Base-by-base conservation (phyloP, 2,888 invertebrate species). In the Leptinotarsa rubiginosa region DNA sequence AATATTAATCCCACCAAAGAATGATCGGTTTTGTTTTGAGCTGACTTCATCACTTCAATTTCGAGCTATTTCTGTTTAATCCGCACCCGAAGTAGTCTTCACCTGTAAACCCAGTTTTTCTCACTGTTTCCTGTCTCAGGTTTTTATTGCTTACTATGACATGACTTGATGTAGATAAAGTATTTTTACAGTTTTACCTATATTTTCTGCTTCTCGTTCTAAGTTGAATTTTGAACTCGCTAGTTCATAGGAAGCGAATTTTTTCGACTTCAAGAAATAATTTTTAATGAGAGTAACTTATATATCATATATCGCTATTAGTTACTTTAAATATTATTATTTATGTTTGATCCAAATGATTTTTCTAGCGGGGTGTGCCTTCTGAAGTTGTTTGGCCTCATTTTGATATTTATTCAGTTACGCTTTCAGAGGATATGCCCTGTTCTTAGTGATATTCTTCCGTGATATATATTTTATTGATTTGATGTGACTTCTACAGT, bases 391-490 rank as follows among this genome's bases (percentile, higher is more conserved):
- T 62, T 41, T 3, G 31, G 13, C 22, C 22, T 16, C 22, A 5
- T 59, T 59, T 20, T 62, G n/a, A 16, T 16, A 15, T 31, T 31
- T 22, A 56, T 62, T 62, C 41, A n/a, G 41, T 59, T 59, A 15
- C 4, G 13, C n/a, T 62, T 7, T 62, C n/a, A 31, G 15, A 49
- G 4, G 31, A 16, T 64, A 65, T 65, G 47, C 65, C 65, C 65
- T 56, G 54, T 73, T 64, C 41, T 65, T 65, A 31, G 73, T 73
- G 73, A 73, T 73, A 73, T 54, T 69, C 65, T 47, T 69, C 69
- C 64, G 69, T 73, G 65, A 73, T 73, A 69, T 68, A 59, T 64
- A 68, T 67, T 69, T 69, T 69, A 56, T 69, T 56, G n/a, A 47
- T 41, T 41, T 50, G 52, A 65, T 20, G 31, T n/a, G 5, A 18